Evolutionary conservation across 2,113 vertebrate species (phyloP).

Genomic region (Python bivittatus): DNA sequence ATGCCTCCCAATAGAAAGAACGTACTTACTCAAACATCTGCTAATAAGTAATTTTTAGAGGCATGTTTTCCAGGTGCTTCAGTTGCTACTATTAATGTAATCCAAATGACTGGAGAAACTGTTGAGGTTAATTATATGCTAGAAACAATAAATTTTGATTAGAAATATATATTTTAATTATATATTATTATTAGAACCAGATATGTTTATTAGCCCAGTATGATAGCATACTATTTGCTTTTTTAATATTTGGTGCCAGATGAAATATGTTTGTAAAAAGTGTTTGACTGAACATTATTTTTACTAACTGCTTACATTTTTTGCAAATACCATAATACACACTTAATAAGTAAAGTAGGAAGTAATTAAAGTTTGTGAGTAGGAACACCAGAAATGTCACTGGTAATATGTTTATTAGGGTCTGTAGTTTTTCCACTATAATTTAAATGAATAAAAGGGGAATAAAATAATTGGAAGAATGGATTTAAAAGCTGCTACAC

Average conservation of each 20-base stretch:
- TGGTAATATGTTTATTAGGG: fast-evolving
- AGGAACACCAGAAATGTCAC: slow-evolving; percentile 13
- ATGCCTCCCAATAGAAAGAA: slow-evolving; percentile 72
- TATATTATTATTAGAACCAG: slow-evolving; percentile 45
- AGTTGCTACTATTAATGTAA: slow-evolving; percentile 66
- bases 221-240: slow-evolving; percentile 36
- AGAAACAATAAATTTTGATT: slow-evolving; percentile 53
- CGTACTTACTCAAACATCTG: slow-evolving; percentile 63
- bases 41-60: slow-evolving; percentile 77
- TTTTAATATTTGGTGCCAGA: slow-evolving; percentile 35
- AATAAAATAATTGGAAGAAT: slow-evolving; percentile 28
- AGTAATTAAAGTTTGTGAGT: slow-evolving; percentile 15
- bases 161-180: slow-evolving; percentile 33
- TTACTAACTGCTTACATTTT: slow-evolving; percentile 21
- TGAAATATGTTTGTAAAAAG: slow-evolving; percentile 32
- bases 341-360: slow-evolving; percentile 28
- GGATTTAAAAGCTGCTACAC: background rate
- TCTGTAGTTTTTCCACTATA: slow-evolving; percentile 30
- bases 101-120: slow-evolving; percentile 62
- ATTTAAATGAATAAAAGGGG: background rate
- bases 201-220: slow-evolving; percentile 47
- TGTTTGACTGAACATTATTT: slow-evolving; percentile 36
- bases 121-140: slow-evolving; percentile 40
- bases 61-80: slow-evolving; percentile 67
- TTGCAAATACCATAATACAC: slow-evolving; percentile 1